Base-by-base conservation (phyloP, 1,140 invertebrate genomes). In the Cecropterus lyciades region DNA sequence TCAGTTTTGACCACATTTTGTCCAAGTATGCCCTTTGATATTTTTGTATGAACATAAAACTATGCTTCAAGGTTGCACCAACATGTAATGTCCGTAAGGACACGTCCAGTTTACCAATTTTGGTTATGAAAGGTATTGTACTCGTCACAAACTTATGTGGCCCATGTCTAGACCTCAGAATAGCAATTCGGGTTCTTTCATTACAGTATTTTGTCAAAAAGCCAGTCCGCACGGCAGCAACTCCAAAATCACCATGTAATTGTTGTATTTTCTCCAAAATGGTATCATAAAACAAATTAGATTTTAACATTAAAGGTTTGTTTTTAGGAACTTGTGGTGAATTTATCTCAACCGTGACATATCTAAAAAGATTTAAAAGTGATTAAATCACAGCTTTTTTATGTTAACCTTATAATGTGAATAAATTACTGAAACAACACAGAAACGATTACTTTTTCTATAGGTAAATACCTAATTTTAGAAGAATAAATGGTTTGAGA, bases 131-230 rank as follows among this genome's bases (percentile, higher is more conserved):
- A 24, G 96, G 95, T 70, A 97, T 82, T 62, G 93, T 90, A 74
- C 94, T 95, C 0, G 95, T 91, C 5, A 97, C 91, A 84, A 96
- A 94, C 79, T 90, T 93, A 73, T 97, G 96, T 7, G 96, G 95
- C 0, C 95, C 95, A 87, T 96, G 96, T 69, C 95, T 88, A 20
- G 93, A 93, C 77, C 95, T 93, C 53, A 97, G 92, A 14, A 97
- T 93, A 0, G 95, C 95, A 73, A 97, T 95, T 92, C 93, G 94
- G 2, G 96, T 96, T 43, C 94, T 93, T 67, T 94, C 91, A 87
- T 97, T 97, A 73, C 95, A 96, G 91, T 97, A 97, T 93, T 96
- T 96, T 24, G 95, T 95, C 87, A 92, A 87, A 76, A 97, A 96
- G 17, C 95, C 96, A 59, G 93, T 91, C 87, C 93, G 94, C 30